phyloP scores from a whole-genome alignment of 2,888 invertebrate genomes.

The Cheilosia vulpina region DNA sequence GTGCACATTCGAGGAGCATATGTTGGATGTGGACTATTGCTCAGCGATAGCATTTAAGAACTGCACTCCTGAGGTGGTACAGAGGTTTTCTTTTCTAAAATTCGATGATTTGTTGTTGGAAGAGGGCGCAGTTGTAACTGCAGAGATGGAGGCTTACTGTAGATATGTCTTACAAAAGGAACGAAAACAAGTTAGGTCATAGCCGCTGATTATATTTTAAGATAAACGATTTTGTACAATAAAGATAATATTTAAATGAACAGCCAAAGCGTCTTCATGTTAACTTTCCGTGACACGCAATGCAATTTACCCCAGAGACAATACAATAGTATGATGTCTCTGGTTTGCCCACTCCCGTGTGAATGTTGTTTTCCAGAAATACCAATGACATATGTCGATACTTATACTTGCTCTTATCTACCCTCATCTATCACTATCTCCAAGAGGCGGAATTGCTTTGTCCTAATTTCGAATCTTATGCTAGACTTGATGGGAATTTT shows the following conservation, averaged over 20 bases:
- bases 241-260: conserved; percentile 40
- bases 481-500: conserved; percentile 48
- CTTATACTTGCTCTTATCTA: conserved; percentile 31
- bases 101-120: conserved; percentile 86
- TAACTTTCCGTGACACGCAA: conserved; percentile 11
- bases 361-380: conserved; percentile 6
- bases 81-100: conserved; percentile 85
- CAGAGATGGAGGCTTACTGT: conserved; percentile 79
- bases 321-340: too few relatives aligned
- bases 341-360: background rate
- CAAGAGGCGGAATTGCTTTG: conserved; percentile 38
- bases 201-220: conserved; percentile 1
- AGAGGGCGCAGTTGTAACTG: conserved; percentile 63
- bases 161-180: conserved; percentile 78
- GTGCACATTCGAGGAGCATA: conserved; percentile 94
- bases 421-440: conserved; percentile 9
- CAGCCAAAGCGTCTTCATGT: background rate
- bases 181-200: conserved; percentile 75
- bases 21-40: conserved; percentile 90
- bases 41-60: conserved; percentile 89
- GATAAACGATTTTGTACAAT: conserved; percentile 30
- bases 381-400: conserved; percentile 29
- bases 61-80: conserved; percentile 77
- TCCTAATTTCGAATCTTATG: conserved; percentile 55
- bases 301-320: too few relatives aligned